Evolutionary conservation across 2,888 invertebrate species (phyloP).

Genomic region (Dryobota labecula): DNA sequence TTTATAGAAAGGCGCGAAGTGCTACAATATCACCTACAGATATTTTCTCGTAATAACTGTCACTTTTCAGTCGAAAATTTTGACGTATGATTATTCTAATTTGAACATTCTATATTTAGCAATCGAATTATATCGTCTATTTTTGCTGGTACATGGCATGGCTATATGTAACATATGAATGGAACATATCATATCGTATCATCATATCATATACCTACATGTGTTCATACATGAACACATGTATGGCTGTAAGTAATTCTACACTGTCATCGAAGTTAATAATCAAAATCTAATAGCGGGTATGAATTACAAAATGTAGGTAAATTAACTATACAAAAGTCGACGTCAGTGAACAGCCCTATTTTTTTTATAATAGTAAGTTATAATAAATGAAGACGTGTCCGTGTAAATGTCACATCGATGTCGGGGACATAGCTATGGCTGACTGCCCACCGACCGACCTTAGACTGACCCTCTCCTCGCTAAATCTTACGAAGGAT

Average conservation of each 20-base stretch:
- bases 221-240: no score
- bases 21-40: neutral
- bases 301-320: neutral
- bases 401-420: constrained; percentile 66
- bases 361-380: constrained; percentile 31
- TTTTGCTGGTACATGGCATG: neutral
- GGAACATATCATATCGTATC: no score
- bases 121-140: neutral
- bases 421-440: constrained; percentile 64
- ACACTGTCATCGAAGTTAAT: neutral
- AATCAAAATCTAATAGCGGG: neutral
- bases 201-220: no score
- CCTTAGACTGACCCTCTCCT: constrained; percentile 44
- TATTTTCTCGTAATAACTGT: neutral
- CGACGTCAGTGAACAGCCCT: constrained; percentile 2
- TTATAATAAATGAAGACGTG: constrained; percentile 55
- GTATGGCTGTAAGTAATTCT: neutral
- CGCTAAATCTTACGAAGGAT: constrained; percentile 53
- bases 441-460: constrained; percentile 63
- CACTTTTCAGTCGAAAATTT: constrained; percentile 2
- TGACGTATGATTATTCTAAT: neutral
- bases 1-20: neutral
- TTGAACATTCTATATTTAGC: neutral
- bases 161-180: no score
- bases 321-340: neutral